phyloP scores from a whole-genome alignment of 2,113 vertebrate genomes.

The Oreochromis niloticus region DNA sequence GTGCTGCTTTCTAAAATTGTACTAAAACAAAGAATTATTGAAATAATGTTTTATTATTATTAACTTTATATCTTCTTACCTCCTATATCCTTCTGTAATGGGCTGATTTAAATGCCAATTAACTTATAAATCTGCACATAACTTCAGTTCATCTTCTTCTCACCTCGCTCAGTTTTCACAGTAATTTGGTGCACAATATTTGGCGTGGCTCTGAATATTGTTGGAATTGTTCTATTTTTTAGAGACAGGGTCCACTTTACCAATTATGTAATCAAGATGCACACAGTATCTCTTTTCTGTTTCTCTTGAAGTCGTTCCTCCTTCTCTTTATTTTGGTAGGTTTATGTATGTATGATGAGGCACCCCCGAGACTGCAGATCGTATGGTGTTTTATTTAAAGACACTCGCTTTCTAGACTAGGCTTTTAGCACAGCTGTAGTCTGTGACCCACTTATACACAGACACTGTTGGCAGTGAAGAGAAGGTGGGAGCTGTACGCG shows the following conservation, averaged over 20 bases:
- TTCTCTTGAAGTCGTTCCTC: not conserved
- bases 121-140: not conserved
- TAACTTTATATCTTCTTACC: not conserved
- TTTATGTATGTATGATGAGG: slow-evolving; percentile 28
- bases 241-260: not conserved
- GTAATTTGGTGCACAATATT: not conserved
- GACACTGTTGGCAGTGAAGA: not conserved
- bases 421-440: slow-evolving; percentile 63
- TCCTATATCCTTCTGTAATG: not conserved
- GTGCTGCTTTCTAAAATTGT: not conserved
- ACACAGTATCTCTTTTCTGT: not conserved
- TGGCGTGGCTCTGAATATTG: not conserved
- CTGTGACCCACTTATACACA: slow-evolving; percentile 65
- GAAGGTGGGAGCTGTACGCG: not conserved
- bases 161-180: not conserved
- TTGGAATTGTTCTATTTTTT: not conserved
- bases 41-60: not conserved
- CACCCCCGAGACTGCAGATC: slow-evolving; percentile 3
- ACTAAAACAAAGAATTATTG: not conserved
- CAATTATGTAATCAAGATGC: not conserved
- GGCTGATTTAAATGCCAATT: not conserved
- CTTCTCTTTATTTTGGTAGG: slow-evolving; percentile 1
- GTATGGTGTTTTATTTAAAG: slow-evolving; percentile 66
- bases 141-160: not conserved
- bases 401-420: slow-evolving; percentile 33